Conservation (phyloP, 2,888 invertebrate genomes). For the Buathra laborator region DNA sequence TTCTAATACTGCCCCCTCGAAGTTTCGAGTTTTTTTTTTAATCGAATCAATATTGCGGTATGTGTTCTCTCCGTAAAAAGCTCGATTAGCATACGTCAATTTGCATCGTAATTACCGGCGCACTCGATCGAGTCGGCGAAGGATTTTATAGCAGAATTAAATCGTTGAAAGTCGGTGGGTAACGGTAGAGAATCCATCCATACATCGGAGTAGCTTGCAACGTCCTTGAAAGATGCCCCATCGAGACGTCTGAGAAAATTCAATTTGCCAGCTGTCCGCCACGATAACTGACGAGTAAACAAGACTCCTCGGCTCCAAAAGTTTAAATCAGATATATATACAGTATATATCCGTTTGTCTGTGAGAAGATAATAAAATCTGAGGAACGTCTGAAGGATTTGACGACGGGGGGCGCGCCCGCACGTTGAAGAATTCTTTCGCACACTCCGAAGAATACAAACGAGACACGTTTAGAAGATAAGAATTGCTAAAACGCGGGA, state of each 20-base stretch:
- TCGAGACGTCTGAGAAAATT: conserved; percentile 70
- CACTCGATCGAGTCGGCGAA: conserved; percentile 20
- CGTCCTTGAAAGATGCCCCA: conserved; percentile 16
- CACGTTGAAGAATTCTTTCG: neutral
- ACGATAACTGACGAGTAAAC: conserved; percentile 68
- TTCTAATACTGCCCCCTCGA: no score
- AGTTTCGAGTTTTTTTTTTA: no score
- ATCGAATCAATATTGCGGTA: no score
- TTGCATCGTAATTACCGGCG: conserved; percentile 45
- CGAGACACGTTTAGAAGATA: conserved; percentile 29
- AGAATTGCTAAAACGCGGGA: neutral
- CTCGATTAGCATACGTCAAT: conserved; percentile 61
- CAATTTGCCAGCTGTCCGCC: conserved; percentile 78
- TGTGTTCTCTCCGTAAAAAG: conserved; percentile 37
- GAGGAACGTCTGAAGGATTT: conserved; percentile 15
- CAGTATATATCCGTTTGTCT: neutral
- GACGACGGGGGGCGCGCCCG: conserved; percentile 15
- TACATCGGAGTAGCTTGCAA: neutral
- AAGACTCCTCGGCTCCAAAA: neutral
- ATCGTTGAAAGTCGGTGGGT: conserved; percentile 11
- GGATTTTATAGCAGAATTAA: conserved; percentile 16
- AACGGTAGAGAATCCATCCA: conserved; percentile 19
- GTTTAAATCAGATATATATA: conserved; percentile 11
- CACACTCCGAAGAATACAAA: conserved; percentile 1
- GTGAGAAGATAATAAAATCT: conserved; percentile 23